Evolutionary conservation across 2,888 invertebrate genomes (phyloP), one percentile per base, ranked within the genome.

Genomic region (Taphrorychus bicolor): DNA sequence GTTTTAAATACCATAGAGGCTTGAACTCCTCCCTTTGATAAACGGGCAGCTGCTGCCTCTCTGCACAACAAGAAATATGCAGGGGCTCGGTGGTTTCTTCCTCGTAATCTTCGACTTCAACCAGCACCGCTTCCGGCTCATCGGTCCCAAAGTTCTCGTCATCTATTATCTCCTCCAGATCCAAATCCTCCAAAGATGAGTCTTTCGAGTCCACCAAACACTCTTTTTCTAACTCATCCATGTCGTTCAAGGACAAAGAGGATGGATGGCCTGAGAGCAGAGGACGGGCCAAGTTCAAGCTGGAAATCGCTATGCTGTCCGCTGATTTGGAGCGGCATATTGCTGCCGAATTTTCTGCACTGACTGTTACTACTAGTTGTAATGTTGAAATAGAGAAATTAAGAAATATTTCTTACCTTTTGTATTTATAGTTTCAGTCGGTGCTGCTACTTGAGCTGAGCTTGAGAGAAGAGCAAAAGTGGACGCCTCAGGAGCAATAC

Each of bases 401-500:
- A n/a, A n/a, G n/a, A n/a, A n/a, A n/a, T n/a, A n/a, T n/a, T n/a
- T n/a, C n/a, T n/a, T n/a, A n/a, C n/a, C n/a, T n/a, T n/a, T n/a
- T n/a, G n/a, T n/a, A n/a, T n/a, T n/a, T n/a, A n/a, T n/a, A n/a
- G n/a, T n/a, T n/a, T n/a, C n/a, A n/a, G n/a, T n/a, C n/a, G n/a
- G n/a, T n/a, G n/a, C n/a, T n/a, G n/a, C n/a, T n/a, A n/a, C n/a
- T n/a, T n/a, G n/a, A n/a, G n/a, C n/a, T n/a, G n/a, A n/a, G 0
- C 89, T 87, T 77, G 87, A 89, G 2, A 94, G 84, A 0, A 94
- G 82, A 0, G 93, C 92, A 73, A 94, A 92, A 0, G 94, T 94
- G 0, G 94, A 94, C 0, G 89, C 90, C 80, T 94, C 94, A 0
- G 94, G 94, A 0, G 91, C 90, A 65, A 94, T 94, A 1, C 94